Evolutionary conservation across 2,113 vertebrate genomes (phyloP), one percentile per base, ranked within the genome.

Genomic region (Kryptolebias marmoratus): DNA sequence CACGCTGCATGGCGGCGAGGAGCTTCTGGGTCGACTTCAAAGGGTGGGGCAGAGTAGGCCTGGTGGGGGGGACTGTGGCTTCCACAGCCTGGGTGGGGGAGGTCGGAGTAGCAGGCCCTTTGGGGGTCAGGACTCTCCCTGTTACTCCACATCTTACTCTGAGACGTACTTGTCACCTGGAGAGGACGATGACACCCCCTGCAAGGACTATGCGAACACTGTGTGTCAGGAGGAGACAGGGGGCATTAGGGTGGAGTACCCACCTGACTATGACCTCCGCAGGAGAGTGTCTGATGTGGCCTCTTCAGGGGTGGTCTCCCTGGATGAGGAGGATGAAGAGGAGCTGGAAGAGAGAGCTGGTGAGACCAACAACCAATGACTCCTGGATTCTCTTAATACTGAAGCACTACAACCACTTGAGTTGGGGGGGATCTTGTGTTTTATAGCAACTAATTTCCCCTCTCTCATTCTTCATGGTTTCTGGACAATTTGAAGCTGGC

Each of bases 301-400:
- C 27, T 98, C 98, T 52, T 98, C 97, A 0, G 97, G 97, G 36
- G 95, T 98, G 6, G 96, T 95, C 77, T 98, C 98, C 1, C 94
- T 98, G 71, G 97, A 98, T 4, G 97, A 98, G 81, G 96, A 96
- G 9, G 95, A 96, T 7, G 94, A 91, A 18, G 95, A 94, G 2
- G 90, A 87, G 11, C 85, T 90, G 18, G 90, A 84, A 52, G 77
- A 78, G 68, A 93, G 93, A 67, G 92, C 90, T 87, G 92, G 49
- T n/a, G 83, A 82, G 49, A 66, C 80, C 31, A 86, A 79, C 74
- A 79, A 87, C 75, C 87, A 91, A 22, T 93, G 88, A 94, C 75
- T 88, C 10, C 54, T 76, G 67, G 52, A 64, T 31, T 64, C 62
- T 69, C 55, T 3, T 74, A 83, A 69, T 65, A 73, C 72, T 69